Evolutionary conservation across 2,113 vertebrate species (phyloP), one percentile per base, ranked within the genome.

Genomic region (Todiramphus saurophagus): DNA sequence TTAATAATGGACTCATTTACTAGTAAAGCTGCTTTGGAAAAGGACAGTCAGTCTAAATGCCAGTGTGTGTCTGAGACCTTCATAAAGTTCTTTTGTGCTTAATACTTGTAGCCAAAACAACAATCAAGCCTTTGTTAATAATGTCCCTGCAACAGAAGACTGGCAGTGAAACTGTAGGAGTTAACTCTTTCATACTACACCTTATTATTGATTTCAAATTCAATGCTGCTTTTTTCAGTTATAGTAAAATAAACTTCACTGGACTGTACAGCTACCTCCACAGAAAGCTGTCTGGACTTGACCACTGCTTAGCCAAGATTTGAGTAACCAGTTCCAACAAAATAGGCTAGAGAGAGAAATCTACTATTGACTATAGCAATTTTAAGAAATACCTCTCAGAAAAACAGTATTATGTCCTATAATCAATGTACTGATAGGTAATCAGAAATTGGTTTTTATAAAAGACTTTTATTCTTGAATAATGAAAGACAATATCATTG

Each of bases 101-200:
- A 64, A 68, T 93, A 74, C 81, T 90, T 82, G 50, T 33, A 87
- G 48, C 50, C 75, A 87, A 91, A 96, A 90, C 63, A 93, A 95
- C 87, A 97, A 96, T 90, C 62, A 74, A 83, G 44, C n/a, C 87
- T 93, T 96, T 97, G 91, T 97, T 94, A 93, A 69, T 67, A 86
- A 87, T 28, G 25, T 68, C 69, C 27, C 44, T 63, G 56, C n/a
- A 87, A 78, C 51, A 78, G 66, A 91, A 91, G n/a, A 93, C 33
- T 55, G 51, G 59, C 41, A 92, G 51, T 80, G 75, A 82, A 92
- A 81, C 33, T 23, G 63, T 28, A 81, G 85, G 91, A 68, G 39
- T 95, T 95, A 93, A 96, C 73, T 94, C 84, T 94, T 96, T 87
- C 67, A 5, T 94, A 92, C 56, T 82, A 1, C 35, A 50, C 19